Conservation (phyloP, 2,888 invertebrate genomes). For the Oxycera nigricornis region DNA sequence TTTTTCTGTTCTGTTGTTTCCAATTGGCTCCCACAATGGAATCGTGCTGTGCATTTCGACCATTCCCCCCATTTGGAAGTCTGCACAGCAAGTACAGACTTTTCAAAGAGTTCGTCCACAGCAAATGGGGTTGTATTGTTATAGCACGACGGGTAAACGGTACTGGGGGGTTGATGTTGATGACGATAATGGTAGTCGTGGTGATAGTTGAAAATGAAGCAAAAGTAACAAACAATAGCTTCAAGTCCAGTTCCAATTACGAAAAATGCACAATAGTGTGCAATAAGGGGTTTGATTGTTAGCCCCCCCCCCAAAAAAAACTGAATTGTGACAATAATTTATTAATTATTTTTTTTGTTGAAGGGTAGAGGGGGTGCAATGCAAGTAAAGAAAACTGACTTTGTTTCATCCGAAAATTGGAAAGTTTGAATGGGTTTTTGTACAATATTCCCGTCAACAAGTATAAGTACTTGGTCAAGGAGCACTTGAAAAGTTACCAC, state of each 20-base stretch:
- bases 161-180: background rate
- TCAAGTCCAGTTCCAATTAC: slow-evolving; percentile 29
- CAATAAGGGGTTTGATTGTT: slow-evolving; percentile 11
- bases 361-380: background rate
- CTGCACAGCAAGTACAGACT: background rate
- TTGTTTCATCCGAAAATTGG: background rate
- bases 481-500: background rate
- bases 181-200: too few relatives aligned
- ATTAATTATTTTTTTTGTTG: background rate
- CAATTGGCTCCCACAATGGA: background rate
- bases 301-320: background rate
- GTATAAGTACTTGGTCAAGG: background rate
- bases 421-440: background rate
- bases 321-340: slow-evolving; percentile 9
- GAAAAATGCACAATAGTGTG: slow-evolving; percentile 27
- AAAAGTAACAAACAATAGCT: background rate
- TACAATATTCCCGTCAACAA: background rate
- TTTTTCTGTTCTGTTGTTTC: background rate
- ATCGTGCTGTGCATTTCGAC: background rate
- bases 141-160: background rate
- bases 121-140: background rate
- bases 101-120: background rate
- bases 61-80: background rate
- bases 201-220: background rate
- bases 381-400: background rate